These are phyloP conservation scores for Gymnocypris eckloni DNA, from an alignment of 2,797 vertebrate genomes.

Conservation along the genomic window DNA sequence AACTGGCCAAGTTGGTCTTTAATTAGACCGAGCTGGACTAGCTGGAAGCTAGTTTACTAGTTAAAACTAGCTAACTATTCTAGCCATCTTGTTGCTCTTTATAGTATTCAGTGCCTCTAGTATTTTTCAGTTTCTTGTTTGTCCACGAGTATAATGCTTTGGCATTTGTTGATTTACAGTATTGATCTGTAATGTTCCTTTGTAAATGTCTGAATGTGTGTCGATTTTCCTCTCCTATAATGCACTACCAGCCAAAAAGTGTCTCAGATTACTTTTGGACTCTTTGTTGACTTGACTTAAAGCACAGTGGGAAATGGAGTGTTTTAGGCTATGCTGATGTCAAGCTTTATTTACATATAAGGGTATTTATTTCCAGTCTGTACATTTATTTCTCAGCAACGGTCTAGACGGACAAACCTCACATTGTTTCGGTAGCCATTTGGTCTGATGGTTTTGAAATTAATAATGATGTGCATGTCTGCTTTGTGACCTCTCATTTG, in stretches of 20 bases:
- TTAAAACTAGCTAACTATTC: background rate
- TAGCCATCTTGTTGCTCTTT: background rate
- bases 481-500: background rate
- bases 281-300: background rate
- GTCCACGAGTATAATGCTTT: background rate
- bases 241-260: background rate
- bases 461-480: background rate
- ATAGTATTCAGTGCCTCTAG: background rate
- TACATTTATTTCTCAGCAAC: background rate
- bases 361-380: background rate
- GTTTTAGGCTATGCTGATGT: background rate
- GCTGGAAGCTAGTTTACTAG: background rate
- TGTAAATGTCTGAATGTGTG: slow-evolving; percentile 15
- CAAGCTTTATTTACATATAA: background rate
- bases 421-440: background rate
- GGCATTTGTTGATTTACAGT: background rate
- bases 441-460: background rate
- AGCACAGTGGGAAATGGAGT: background rate
- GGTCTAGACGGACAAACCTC: background rate
- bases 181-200: slow-evolving; percentile 31
- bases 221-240: background rate
- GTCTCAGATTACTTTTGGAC: background rate
- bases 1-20: background rate
- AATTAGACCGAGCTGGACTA: background rate
- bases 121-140: slow-evolving; percentile 13